Conservation (phyloP, 2,888 invertebrate species). For the Rhaphigaster nebulosa region DNA sequence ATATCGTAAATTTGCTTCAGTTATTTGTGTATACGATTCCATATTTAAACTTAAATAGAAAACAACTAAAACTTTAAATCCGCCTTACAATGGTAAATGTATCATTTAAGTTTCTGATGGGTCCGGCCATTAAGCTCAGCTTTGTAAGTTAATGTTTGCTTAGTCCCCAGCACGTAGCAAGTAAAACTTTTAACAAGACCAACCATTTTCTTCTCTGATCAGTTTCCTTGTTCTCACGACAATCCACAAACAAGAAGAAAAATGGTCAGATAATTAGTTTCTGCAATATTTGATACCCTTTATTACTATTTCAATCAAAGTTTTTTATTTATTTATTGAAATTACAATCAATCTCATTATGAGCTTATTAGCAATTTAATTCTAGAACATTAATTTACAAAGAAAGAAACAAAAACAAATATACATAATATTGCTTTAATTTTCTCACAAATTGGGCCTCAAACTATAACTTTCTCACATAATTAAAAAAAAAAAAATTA, state of each 20-base stretch:
- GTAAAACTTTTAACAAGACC: neutral
- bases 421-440: no score
- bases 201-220: neutral
- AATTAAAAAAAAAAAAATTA: no score
- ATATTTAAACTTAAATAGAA: neutral
- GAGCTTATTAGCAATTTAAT: no score
- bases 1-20: no score
- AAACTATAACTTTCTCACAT: no score
- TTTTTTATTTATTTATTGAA: no score
- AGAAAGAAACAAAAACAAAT: no score
- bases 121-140: neutral
- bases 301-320: neutral
- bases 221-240: neutral
- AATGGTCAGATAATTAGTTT: neutral
- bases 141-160: constrained; percentile 11
- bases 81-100: neutral
- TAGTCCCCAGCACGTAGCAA: neutral
- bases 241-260: neutral
- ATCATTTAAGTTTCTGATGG: constrained; percentile 11
- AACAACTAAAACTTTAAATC: neutral
- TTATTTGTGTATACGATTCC: no score
- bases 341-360: no score
- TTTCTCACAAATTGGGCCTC: no score
- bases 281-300: neutral
- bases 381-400: no score